phyloP scores from a whole-genome alignment of 2,888 invertebrate species.

The Andrena haemorrhoa region DNA sequence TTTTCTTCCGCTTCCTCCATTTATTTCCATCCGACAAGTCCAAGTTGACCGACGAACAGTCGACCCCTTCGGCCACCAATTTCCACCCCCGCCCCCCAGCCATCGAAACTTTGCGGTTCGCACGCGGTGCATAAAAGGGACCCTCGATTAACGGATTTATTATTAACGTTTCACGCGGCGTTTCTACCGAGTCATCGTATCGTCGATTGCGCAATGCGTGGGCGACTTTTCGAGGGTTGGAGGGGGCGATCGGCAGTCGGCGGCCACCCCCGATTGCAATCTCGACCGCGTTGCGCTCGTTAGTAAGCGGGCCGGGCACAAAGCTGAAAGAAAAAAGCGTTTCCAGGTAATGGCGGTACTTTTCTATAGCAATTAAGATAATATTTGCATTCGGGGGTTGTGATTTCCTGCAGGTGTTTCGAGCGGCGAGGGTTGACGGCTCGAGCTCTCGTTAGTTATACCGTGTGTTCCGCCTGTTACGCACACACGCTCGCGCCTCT shows the following conservation, averaged over 20 bases:
- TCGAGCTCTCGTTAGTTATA: conserved; percentile 75
- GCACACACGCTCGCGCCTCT: conserved; percentile 42
- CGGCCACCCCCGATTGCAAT: conserved; percentile 34
- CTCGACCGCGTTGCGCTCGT: conserved; percentile 51
- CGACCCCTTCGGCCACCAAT: neutral
- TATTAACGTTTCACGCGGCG: conserved; percentile 47
- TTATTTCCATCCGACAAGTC: neutral
- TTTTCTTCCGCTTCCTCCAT: neutral
- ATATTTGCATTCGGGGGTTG: conserved; percentile 84
- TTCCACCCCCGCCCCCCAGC: neutral
- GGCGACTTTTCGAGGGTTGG: conserved; percentile 20
- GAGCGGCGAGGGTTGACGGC: conserved; percentile 58
- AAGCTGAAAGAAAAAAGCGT: conserved; percentile 58
- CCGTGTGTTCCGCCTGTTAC: conserved; percentile 65
- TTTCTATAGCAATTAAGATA: conserved; percentile 83
- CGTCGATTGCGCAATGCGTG: conserved; percentile 17
- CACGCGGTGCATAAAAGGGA: neutral
- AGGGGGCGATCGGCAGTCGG: neutral
- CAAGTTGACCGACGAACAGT: too few species aligned
- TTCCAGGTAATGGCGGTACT: conserved; percentile 72
- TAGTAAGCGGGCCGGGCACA: conserved; percentile 37
- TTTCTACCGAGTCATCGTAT: conserved; percentile 54
- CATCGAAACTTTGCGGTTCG: neutral
- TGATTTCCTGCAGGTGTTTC: conserved; percentile 85
- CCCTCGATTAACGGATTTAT: conserved; percentile 30